A percentile compares a stretch with the other conserved stretches of the same genome.
Evolutionary conservation across 2,797 vertebrate species (phyloP).

Genomic region (Oreonectes daqikongensis): DNA sequence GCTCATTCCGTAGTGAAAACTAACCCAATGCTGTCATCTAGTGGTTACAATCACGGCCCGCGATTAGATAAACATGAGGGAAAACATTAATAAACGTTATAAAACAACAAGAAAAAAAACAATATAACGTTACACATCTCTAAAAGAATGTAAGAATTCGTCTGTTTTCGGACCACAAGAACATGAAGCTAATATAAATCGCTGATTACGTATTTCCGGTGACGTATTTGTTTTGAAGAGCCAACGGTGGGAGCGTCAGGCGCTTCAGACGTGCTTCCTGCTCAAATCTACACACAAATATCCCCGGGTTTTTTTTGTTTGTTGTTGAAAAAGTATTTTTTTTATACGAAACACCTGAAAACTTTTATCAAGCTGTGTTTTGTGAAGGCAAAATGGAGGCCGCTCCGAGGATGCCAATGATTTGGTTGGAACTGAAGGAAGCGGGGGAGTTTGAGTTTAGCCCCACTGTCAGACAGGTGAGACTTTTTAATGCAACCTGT

Average conservation of each 20-base stretch:
- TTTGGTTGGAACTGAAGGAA: conserved; percentile 96
- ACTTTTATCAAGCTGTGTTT: background rate
- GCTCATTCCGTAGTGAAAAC: background rate
- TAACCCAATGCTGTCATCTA: conserved; percentile 27
- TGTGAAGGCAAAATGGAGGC: conserved; percentile 84
- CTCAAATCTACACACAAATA: background rate
- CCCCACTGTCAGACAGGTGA: conserved; percentile 88
- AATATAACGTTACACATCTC: background rate
- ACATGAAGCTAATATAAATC: background rate
- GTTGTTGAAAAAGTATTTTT: background rate
- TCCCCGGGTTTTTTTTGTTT: background rate
- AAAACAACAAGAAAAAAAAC: background rate
- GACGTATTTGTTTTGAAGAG: conserved; percentile 31
- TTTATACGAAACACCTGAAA: background rate
- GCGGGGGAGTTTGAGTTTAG: conserved; percentile 91
- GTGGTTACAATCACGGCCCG: background rate
- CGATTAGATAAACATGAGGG: background rate
- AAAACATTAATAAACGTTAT: background rate
- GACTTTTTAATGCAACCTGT: conserved; percentile 24
- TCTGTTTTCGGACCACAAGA: background rate
- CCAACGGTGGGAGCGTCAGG: conserved; percentile 17
- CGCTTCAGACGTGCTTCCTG: background rate
- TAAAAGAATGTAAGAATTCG: background rate
- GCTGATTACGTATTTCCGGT: conserved; percentile 29
- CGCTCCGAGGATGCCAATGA: conserved; percentile 97